These are phyloP conservation scores for Biston betularia DNA, from an alignment of 2,888 invertebrate species.

Conservation along the genomic window DNA sequence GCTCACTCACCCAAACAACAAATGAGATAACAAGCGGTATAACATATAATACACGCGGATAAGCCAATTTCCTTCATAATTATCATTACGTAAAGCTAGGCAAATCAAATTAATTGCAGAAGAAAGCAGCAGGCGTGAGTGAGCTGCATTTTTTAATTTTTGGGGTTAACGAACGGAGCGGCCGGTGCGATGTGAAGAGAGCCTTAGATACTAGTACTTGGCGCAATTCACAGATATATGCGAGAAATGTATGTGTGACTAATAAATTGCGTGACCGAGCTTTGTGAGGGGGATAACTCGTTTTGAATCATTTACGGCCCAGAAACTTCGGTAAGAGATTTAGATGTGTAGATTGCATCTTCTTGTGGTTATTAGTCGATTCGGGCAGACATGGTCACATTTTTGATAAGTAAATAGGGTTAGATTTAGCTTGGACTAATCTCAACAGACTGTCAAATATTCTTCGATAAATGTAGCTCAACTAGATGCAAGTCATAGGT, in stretches of 20 bases:
- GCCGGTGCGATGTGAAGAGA: slow-evolving; percentile 37
- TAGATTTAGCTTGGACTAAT: too few species aligned
- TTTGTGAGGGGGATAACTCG: not conserved
- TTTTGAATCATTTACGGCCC: too few species aligned
- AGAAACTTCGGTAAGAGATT: too few species aligned
- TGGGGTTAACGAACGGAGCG: slow-evolving; percentile 60
- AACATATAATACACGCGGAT: slow-evolving; percentile 19
- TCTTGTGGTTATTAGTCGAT: too few species aligned
- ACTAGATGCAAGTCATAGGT: too few species aligned
- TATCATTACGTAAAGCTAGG: slow-evolving; percentile 43
- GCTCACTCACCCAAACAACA: slow-evolving; percentile 13
- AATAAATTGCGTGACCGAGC: not conserved
- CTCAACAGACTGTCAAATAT: too few species aligned
- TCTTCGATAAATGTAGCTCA: too few species aligned
- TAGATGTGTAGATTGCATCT: too few species aligned
- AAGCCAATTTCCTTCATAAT: slow-evolving; percentile 33
- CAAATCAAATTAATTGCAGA: slow-evolving; percentile 55
- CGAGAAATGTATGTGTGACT: not conserved
- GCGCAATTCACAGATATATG: slow-evolving; percentile 8
- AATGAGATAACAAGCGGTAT: slow-evolving; percentile 10
- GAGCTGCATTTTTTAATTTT: slow-evolving; percentile 42
- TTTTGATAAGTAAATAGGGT: too few species aligned
- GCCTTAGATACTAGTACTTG: slow-evolving; percentile 14
- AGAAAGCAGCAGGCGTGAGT: slow-evolving; percentile 49
- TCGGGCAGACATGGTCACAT: too few species aligned